Percentiles rank a stretch among this genome's conserved stretches.
Conservation (phyloP, 1,140 invertebrate genomes). For the Camponotus vicinus region DNA sequence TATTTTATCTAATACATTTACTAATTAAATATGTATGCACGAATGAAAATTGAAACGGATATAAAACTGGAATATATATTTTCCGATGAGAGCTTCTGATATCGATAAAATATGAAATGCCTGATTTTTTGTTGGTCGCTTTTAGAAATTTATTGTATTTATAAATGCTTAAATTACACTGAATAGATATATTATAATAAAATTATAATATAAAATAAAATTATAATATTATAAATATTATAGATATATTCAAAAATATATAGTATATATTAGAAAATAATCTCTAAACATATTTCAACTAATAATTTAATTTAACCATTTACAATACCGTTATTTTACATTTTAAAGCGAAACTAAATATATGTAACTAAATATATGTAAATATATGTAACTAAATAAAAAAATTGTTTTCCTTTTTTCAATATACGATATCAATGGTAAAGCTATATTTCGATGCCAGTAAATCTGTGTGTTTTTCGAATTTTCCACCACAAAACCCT, state of each 20-base stretch:
- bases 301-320: not conserved
- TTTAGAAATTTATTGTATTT: not conserved
- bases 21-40: not conserved
- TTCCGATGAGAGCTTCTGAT: not conserved
- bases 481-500: slow-evolving; percentile 10
- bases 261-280: not conserved
- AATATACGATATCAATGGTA: not conserved
- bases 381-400: not conserved
- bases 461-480: not conserved
- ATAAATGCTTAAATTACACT: not conserved
- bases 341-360: not conserved
- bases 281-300: not conserved
- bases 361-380: no score
- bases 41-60: not conserved
- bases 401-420: not conserved
- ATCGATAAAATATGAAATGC: not conserved
- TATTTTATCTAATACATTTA: not conserved
- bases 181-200: not conserved
- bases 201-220: not conserved
- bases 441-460: not conserved
- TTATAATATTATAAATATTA: no score
- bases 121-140: not conserved
- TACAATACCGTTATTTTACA: not conserved
- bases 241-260: no score
- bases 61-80: not conserved